Evolutionary conservation across 2,888 invertebrate genomes (phyloP).

Genomic region (Epiperipatus broadwayi): DNA sequence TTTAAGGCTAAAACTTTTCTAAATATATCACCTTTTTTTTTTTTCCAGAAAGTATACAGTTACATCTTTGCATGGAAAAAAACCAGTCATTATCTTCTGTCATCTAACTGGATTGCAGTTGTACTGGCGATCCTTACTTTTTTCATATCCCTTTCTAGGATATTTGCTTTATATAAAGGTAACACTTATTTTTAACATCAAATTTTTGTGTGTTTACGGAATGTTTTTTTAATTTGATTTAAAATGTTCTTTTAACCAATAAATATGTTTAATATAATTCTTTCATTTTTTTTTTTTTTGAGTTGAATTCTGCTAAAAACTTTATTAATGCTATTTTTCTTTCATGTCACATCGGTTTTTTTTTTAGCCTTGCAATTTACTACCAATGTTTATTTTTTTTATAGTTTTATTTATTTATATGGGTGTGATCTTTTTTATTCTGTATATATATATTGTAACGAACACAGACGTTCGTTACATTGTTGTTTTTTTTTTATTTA

Average conservation of each 20-base stretch:
- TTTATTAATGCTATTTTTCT: too few relatives aligned
- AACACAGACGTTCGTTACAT: too few relatives aligned
- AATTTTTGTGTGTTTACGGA: neutral
- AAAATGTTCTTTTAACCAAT: neutral
- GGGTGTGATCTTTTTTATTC: too few relatives aligned
- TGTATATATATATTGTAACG: too few relatives aligned
- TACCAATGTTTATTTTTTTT: too few relatives aligned
- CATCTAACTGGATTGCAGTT: conserved; percentile 50
- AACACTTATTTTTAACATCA: conserved; percentile 16
- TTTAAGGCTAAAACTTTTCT: too few relatives aligned
- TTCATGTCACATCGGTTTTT: too few relatives aligned
- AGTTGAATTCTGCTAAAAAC: too few relatives aligned
- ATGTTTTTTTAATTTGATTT: conserved; percentile 1
- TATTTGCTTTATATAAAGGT: conserved; percentile 42
- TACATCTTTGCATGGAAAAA: conserved; percentile 29
- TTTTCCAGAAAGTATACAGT: conserved; percentile 53
- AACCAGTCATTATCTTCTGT: conserved; percentile 48
- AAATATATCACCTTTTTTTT: conserved; percentile 23
- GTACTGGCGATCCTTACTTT: conserved; percentile 35
- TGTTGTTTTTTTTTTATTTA: too few relatives aligned
- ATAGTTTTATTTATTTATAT: too few relatives aligned
- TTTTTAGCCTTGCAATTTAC: too few relatives aligned
- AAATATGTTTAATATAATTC: neutral
- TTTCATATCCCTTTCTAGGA: conserved; percentile 37
- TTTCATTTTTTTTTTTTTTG: conserved; percentile 14